Percentiles rank a stretch among this genome's conserved stretches.
These are phyloP conservation scores for Pomatorhinus ruficollis DNA, from an alignment of 2,113 vertebrate genomes.

Conservation along the genomic window DNA sequence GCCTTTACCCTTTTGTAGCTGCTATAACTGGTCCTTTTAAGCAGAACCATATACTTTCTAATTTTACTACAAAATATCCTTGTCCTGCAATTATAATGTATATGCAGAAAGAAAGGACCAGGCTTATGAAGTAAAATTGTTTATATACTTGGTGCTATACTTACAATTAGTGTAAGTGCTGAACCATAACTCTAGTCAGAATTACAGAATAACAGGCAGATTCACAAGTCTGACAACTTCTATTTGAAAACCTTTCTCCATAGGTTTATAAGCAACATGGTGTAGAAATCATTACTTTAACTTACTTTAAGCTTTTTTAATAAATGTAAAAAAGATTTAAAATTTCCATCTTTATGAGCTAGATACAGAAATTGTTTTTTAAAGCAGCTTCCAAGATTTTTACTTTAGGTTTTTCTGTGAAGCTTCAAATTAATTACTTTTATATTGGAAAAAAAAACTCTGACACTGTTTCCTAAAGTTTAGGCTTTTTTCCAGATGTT, in stretches of 20 bases:
- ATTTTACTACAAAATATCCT: not conserved
- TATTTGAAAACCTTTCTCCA: not conserved
- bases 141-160: not conserved
- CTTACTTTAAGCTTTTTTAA: not conserved
- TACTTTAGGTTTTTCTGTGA: not conserved
- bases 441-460: not conserved
- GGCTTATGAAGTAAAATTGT: not conserved
- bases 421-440: not conserved
- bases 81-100: not conserved
- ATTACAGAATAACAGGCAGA: not conserved
- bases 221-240: not conserved
- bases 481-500: not conserved
- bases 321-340: not conserved
- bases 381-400: not conserved
- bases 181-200: not conserved
- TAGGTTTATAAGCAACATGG: not conserved
- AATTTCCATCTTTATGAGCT: not conserved
- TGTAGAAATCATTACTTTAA: not conserved
- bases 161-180: not conserved
- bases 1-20: not conserved
- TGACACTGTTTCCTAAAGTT: not conserved
- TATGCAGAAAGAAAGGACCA: not conserved
- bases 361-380: not conserved
- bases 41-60: not conserved
- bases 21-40: not conserved